A percentile compares a stretch with the other conserved stretches of the same genome.
These are phyloP conservation scores for Sipha flava DNA, from an alignment of 1,140 invertebrate species.

Conservation along the genomic window DNA sequence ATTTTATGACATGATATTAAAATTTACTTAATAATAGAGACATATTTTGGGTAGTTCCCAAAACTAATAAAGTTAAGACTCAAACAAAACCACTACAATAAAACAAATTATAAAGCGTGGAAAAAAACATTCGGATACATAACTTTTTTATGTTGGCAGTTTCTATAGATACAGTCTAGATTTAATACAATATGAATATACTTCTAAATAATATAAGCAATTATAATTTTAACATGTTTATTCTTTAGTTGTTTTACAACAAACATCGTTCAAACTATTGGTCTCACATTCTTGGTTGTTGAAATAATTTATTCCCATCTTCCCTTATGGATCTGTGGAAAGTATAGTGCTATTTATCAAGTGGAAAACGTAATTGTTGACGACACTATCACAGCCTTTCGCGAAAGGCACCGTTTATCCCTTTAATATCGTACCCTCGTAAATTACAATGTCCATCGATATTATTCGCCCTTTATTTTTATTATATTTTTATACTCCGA, in stretches of 20 bases:
- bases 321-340: background rate
- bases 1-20: too few relatives aligned
- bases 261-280: background rate
- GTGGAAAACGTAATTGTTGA: conserved; percentile 17
- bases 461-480: conserved; percentile 1
- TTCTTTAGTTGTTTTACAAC: too few relatives aligned
- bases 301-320: background rate
- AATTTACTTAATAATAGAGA: too few relatives aligned
- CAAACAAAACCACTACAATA: too few relatives aligned
- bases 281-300: background rate
- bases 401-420: conserved; percentile 6
- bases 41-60: too few relatives aligned
- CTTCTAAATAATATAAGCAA: background rate
- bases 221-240: too few relatives aligned
- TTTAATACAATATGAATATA: too few relatives aligned
- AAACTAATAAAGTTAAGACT: too few relatives aligned
- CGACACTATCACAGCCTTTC: conserved; percentile 6
- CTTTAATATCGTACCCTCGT: conserved; percentile 19
- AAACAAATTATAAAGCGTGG: too few relatives aligned
- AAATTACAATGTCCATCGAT: conserved; percentile 24
- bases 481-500: background rate
- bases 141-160: too few relatives aligned
- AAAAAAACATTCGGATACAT: too few relatives aligned
- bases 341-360: conserved; percentile 16
- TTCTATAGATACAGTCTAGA: too few relatives aligned